Evolutionary conservation across 2,113 vertebrate species (phyloP).

Genomic region (Rafetus swinhoei): DNA sequence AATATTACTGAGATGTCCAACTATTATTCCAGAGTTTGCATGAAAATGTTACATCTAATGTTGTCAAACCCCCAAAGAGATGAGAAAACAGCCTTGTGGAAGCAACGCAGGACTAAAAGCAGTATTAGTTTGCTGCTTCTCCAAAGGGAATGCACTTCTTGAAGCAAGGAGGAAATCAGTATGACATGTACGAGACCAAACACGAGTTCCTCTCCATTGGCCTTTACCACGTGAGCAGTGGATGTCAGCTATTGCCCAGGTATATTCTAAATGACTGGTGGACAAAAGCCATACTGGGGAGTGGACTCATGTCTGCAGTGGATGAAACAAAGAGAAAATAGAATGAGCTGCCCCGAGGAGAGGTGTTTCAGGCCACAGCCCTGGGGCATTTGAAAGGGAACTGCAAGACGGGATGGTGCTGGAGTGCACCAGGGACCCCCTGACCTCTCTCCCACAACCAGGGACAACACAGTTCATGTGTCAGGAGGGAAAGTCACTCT

Average conservation of each 20-base stretch:
- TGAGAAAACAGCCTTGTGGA: neutral
- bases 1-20: neutral
- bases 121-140: neutral
- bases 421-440: neutral
- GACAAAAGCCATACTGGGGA: neutral
- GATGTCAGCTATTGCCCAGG: neutral
- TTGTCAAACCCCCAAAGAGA: neutral
- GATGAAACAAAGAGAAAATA: neutral
- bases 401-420: neutral
- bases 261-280: neutral
- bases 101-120: neutral
- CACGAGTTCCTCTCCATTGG: neutral
- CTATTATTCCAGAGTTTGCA: neutral
- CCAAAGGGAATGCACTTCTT: neutral
- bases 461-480: neutral
- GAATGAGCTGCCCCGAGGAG: neutral
- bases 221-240: neutral
- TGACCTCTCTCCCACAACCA: fast-evolving
- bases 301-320: neutral
- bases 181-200: neutral
- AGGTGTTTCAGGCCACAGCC: neutral
- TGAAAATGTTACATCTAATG: neutral
- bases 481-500: neutral
- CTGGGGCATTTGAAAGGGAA: neutral
- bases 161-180: neutral